Base-by-base conservation (phyloP, 2,113 vertebrate species). In the Ictalurus punctatus region DNA sequence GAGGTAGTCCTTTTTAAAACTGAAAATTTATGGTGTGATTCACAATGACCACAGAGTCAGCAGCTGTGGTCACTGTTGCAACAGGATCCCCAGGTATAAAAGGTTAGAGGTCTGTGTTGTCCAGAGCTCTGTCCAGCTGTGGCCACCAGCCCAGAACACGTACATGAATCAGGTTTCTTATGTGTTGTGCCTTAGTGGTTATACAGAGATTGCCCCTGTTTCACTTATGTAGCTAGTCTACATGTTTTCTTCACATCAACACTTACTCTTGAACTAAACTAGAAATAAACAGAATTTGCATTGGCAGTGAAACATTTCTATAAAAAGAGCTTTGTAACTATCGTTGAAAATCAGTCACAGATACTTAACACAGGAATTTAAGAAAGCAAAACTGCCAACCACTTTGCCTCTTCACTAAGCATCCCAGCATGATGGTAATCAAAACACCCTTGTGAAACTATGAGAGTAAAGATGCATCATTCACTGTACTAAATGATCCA, bases 111-210 rank as follows among this genome's bases (percentile, higher is more conserved):
- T 89, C 86, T 80, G 54, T 25, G 73, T 80, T 69, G 61, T 80
- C 86, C 69, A 85, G 86, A 78, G 40, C 59, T 61, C 52, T 8
- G n/a, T 79, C 88, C 88, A 91, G 88, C 78, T 91, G 90, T 44
- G 88, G 63, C 86, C 59, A 74, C 59, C 65, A 65, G 84, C 79
- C 25, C 69, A 86, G 40, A 84, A 86, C 89, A 88, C 40, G 81
- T 81, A 88, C 37, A 65, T 30, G 16, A 84, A 78, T 84, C 30
- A 13, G 21, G 23, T 48, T 54, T 79, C 61, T 44, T 71, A n/a
- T 85, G 54, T 58, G n/a, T 14, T 30, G n/a, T 37, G 10, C 59
- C 76, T 10, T 59, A 59, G 61, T 30, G 65, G 63, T 61, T 84
- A 65, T 67, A 40, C 25, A 74, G 54, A 88, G 54, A 85, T 37